Base-by-base conservation (phyloP, 37 sponge, comb jelly and placozoan genomes). In the Haliclona indistincta region DNA sequence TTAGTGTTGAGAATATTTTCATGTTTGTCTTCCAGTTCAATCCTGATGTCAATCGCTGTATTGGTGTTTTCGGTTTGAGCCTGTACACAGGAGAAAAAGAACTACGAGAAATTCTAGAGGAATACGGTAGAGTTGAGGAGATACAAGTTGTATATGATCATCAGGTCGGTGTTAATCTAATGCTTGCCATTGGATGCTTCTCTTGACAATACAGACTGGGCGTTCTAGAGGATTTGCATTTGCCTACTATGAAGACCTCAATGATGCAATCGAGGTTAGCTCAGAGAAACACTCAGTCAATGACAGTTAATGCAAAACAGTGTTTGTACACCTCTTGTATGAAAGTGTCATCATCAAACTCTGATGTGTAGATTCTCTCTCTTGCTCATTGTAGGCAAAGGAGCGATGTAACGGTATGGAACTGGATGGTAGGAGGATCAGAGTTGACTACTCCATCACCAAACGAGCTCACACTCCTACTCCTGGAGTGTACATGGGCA, bases 361-460 rank as follows among this genome's bases (percentile, higher is more conserved):
- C 43, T 70, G n/a, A n/a, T n/a, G n/a, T n/a, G n/a, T n/a, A n/a
- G n/a, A n/a, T n/a, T n/a, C n/a, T n/a, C n/a, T n/a, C 60, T 58
- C 6, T 38, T 34, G 33, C 0, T 43, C 25, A 28, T 4, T 45
- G 3, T 67, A 89, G 92, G 97, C 98, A 19, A 97, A 97, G 72
- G 95, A 91, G 43, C 64, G 61, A 13, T 93, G 87, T 17, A 97
- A 97, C 83, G 98, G 98, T 23, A 34, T 89, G 33, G 98, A 97
- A 47, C 19, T 97, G 13, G 93, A 94, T 43, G 98, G 98, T 37
- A 75, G 94, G 1, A 78, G 86, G 60, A 91, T 97, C 20, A 58
- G 98, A 38, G 98, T 97, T 0, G 98, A 97, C 49, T 97, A 82
- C 85, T 95, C 95, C 54, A 92, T 97, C 38, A 97, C 98, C n/a